Conservation (phyloP, 2,888 invertebrate genomes). For the Ditylenchus weischeri region DNA sequence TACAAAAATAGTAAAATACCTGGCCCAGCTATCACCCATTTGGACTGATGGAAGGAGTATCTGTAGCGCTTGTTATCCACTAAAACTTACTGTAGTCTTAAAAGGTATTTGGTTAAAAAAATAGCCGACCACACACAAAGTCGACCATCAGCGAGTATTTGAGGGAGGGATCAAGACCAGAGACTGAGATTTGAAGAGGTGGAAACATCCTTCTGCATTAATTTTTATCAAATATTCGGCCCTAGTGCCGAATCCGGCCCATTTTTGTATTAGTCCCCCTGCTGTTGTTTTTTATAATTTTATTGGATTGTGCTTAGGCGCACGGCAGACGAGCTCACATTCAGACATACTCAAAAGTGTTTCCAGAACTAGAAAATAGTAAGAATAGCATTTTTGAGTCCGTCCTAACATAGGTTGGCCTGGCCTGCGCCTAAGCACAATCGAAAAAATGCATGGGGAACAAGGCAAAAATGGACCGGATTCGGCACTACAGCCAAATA, state of each 20-base stretch:
- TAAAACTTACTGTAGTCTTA: background rate
- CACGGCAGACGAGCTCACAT: no score
- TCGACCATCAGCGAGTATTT: constrained; percentile 59
- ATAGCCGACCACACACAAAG: constrained; percentile 67
- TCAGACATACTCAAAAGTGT: no score
- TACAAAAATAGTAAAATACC: constrained; percentile 60
- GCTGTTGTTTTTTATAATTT: no score
- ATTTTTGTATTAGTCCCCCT: no score
- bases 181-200: constrained; percentile 87
- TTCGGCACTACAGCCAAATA: no score
- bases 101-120: constrained; percentile 37
- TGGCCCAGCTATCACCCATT: constrained; percentile 95
- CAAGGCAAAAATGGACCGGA: no score
- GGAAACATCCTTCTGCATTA: constrained; percentile 89
- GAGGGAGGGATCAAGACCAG: constrained; percentile 65
- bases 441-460: no score
- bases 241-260: no score
- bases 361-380: no score
- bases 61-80: constrained; percentile 92
- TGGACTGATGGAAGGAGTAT: constrained; percentile 95
- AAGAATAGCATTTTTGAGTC: background rate
- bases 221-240: background rate
- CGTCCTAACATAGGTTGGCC: no score
- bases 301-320: no score
- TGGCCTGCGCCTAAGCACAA: no score